Conservation (phyloP, 2,113 vertebrate species). For the Myxocyprinus asiaticus region DNA sequence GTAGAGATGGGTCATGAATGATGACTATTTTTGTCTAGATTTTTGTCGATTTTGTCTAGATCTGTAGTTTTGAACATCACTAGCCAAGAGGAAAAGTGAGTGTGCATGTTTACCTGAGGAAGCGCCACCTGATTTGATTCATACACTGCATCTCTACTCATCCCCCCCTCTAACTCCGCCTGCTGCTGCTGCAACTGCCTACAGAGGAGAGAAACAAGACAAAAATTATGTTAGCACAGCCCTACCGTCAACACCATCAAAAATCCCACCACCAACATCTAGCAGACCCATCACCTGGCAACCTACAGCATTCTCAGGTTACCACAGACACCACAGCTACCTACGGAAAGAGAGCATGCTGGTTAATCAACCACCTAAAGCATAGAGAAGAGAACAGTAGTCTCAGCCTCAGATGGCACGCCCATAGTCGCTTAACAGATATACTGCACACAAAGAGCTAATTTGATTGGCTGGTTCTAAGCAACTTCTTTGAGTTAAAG, state of each 20-base stretch:
- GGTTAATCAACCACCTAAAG: slow-evolving; percentile 42
- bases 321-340: slow-evolving; percentile 52
- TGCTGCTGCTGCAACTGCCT: slow-evolving; percentile 85
- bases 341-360: slow-evolving; percentile 48
- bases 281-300: slow-evolving; percentile 30
- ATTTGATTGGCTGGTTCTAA: no score
- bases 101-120: slow-evolving; percentile 65
- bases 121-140: slow-evolving; percentile 68
- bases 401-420: no score
- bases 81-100: not conserved
- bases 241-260: not conserved
- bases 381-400: not conserved
- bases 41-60: no score
- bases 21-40: no score
- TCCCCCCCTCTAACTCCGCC: slow-evolving; percentile 83
- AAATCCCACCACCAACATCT: slow-evolving; percentile 37
- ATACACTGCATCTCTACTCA: slow-evolving; percentile 81
- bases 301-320: slow-evolving; percentile 17
- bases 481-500: no score
- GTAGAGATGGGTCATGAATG: no score
- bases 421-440: no score
- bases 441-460: no score
- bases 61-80: no score
- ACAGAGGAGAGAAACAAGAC: not conserved
- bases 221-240: not conserved